Conservation (phyloP, 2,888 invertebrate genomes). For the Salticus scenicus region DNA sequence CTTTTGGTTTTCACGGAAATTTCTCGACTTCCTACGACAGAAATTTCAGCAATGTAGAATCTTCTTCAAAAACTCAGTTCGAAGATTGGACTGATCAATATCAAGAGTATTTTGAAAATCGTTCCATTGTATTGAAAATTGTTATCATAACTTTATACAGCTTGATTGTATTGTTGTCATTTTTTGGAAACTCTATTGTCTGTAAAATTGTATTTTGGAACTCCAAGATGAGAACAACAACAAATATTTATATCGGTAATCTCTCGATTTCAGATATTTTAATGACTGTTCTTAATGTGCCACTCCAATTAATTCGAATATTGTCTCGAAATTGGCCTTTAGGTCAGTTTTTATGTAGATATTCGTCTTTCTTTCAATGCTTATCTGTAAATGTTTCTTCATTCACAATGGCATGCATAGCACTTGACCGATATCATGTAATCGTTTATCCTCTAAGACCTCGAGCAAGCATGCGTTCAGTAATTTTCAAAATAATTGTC, state of each 20-base stretch:
- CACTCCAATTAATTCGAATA: conserved; percentile 76
- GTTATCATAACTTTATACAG: conserved; percentile 75
- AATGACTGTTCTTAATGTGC: conserved; percentile 76
- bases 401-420: conserved; percentile 77
- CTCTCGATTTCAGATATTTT: conserved; percentile 77
- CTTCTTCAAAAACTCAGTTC: neutral
- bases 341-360: conserved; percentile 76
- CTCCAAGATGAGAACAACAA: conserved; percentile 78
- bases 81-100: neutral
- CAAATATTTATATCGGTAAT: conserved; percentile 79
- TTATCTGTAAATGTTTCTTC: conserved; percentile 77
- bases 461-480: conserved; percentile 73
- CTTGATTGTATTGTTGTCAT: conserved; percentile 77
- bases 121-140: neutral
- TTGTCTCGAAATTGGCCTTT: conserved; percentile 77
- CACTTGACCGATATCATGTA: conserved; percentile 76
- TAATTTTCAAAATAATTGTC: conserved; percentile 24
- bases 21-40: too few relatives aligned
- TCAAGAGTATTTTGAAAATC: neutral
- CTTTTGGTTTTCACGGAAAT: neutral
- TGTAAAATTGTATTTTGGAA: conserved; percentile 78
- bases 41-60: too few relatives aligned
- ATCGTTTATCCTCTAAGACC: conserved; percentile 76
- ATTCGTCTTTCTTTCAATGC: conserved; percentile 76
- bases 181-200: conserved; percentile 77